Conservation (phyloP, 2,888 invertebrate species). For the Drosophila austrosaltans region DNA sequence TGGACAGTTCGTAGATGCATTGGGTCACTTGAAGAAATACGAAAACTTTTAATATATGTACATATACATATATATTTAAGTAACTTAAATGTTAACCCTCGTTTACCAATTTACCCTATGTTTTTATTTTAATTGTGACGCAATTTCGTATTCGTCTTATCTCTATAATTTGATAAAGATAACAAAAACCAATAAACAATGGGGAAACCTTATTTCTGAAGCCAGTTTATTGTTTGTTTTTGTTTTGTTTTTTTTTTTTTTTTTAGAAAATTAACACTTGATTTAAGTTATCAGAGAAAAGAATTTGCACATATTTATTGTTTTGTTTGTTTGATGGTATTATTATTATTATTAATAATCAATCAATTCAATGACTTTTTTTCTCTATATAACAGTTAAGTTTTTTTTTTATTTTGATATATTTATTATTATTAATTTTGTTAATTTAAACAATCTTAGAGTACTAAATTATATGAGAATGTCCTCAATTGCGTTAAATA, state of each 20-base stretch:
- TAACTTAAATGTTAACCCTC: background rate
- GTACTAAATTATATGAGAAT: background rate
- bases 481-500: background rate
- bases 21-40: too few species aligned
- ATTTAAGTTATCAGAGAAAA: background rate
- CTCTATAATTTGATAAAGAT: background rate
- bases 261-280: background rate
- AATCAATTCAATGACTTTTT: conserved; percentile 1
- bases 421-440: conserved; percentile 6
- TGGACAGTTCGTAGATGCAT: background rate
- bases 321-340: background rate
- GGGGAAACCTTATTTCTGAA: background rate
- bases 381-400: background rate
- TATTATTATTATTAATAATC: background rate
- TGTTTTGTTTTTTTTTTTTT: background rate
- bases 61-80: too few species aligned
- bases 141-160: background rate
- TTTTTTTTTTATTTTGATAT: conserved; percentile 14
- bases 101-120: background rate
- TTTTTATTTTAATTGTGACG: background rate
- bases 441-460: background rate
- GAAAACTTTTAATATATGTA: too few species aligned
- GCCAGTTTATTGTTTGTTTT: too few species aligned
- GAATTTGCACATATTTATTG: conserved; percentile 8
- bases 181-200: background rate